Evolutionary conservation across 1,140 invertebrate species (phyloP), one percentile per base, ranked within the genome.

Genomic region (Oryctes rhinoceros): DNA sequence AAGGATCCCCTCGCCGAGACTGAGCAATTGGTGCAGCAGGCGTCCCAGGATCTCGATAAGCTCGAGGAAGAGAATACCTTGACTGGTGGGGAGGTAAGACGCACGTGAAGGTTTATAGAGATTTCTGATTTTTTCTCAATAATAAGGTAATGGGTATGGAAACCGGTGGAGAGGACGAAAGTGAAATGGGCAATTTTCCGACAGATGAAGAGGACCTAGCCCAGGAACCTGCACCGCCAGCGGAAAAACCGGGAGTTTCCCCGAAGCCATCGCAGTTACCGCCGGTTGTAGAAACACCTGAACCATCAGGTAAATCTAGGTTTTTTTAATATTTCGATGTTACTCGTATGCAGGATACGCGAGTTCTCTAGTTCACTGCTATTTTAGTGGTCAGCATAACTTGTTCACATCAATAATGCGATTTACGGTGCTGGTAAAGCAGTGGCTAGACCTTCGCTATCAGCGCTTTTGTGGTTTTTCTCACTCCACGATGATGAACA

Each of bases 21-120:
- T 1, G 85, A 86, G 80, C 37, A 85, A 49, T 84, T 86, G 81
- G 85, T 87, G 9, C 79, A 84, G 37, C 77, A 84, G 81, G 84
- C 85, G 0, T 83, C 83, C 7, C 53, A 81, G 49, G 84, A 86
- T 76, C 39, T 87, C 7, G 81, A 82, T 53, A 75, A 85, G 74
- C 83, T 87, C 10, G 83, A 81, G 4, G 85, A 84, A 37, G 84
- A 85, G 75, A 84, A 83, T 24, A 18, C 71, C 18, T 76, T 83
- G 11, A 18, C 59, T 13, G 78, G 65, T 30, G 77, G 65, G 13
- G 49, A 78, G n/a, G 53, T 62, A 62, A 44, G 9, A 10, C 9
- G 5, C 5, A 4, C 9, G 5, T 44, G 39, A 44, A 7, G 39
- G 39, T 5, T 7, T 44, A 44, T 10, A 44, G 9, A 44, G 5